Base-by-base conservation (phyloP, 2,113 vertebrate species). In the Hippolais icterina region DNA sequence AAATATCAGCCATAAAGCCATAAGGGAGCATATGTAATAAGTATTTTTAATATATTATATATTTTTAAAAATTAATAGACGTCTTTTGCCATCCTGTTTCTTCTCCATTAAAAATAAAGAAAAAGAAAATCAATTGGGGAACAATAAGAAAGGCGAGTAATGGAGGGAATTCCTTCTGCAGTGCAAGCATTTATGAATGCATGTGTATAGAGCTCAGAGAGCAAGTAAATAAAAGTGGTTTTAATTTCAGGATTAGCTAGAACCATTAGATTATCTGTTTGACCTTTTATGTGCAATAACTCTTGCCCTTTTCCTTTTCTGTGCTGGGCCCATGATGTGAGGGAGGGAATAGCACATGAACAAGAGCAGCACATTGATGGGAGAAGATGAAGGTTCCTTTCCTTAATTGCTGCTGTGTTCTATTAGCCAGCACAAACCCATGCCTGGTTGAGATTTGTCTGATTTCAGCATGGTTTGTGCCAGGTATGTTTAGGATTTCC, bases 201-300 rank as follows among this genome's bases (percentile, higher is more conserved):
- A 0, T 19, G 29, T 64, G 31, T 42, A 33, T 11, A 29, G 42
- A 88, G 41, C 37, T 87, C 56, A 75, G 56, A 88, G n/a, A 80
- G 21, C 44, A 64, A 68, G 65, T 44, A 71, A 80, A 59, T 76
- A 75, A 46, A 75, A 71, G 12, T 50, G 7, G 0, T 79, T 91
- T 91, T 89, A 72, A 91, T 94, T 93, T 91, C 57, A 85, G 81
- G 16, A 85, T 50, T 69, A 35, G 53, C 57, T 79, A 49, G 37
- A 78, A 39, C 57, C n/a, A 57, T 94, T 61, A 83, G 56, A 89
- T 96, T 68, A 79, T 64, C 46, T 87, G 52, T 71, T 65, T 96
- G 93, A 96, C 74, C 69, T 94, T 90, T 75, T 24, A 8, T 59
- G n/a, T 95, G 87, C 54, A 90, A 84, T 94, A 95, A 76, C 61